Conservation (phyloP, 1,140 invertebrate genomes). For the Dendroctonus valens region DNA sequence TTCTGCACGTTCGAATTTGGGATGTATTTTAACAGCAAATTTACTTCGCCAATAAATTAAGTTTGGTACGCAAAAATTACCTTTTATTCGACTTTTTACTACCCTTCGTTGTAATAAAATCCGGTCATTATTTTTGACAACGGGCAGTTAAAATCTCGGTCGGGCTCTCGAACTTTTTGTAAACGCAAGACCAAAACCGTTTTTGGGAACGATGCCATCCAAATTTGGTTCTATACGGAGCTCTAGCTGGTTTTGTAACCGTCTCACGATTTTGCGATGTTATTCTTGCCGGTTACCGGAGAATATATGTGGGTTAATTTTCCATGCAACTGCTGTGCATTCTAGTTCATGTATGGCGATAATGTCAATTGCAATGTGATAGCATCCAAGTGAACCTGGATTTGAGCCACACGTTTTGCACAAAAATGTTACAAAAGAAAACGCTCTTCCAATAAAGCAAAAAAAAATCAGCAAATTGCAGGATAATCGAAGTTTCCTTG, state of each 20-base stretch:
- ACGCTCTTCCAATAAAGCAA: no score
- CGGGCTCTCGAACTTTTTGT: constrained; percentile 16
- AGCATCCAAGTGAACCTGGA: no score
- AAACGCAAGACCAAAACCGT: constrained; percentile 5
- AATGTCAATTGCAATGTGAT: not conserved
- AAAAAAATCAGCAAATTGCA: no score
- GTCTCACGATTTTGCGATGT: constrained; percentile 15
- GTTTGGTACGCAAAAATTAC: not conserved
- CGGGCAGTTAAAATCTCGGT: constrained; percentile 24
- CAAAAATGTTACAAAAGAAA: no score
- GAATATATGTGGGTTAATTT: constrained; percentile 13
- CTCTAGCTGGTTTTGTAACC: constrained; percentile 17
- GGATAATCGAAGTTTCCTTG: no score
- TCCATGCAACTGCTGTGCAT: constrained; percentile 2
- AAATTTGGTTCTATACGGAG: constrained; percentile 19
- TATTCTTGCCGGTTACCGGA: constrained; percentile 7
- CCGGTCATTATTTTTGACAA: constrained; percentile 26
- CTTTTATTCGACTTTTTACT: constrained; percentile 11
- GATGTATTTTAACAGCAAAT: constrained; percentile 5
- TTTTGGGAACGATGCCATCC: constrained; percentile 15
- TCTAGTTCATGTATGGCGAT: constrained; percentile 4
- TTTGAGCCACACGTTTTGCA: no score
- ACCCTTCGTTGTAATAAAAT: constrained; percentile 16
- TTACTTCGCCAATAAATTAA: constrained; percentile 8
- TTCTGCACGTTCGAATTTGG: not conserved